Base-by-base conservation (phyloP, 2,113 vertebrate species). In the Rhabdornis inornatus region DNA sequence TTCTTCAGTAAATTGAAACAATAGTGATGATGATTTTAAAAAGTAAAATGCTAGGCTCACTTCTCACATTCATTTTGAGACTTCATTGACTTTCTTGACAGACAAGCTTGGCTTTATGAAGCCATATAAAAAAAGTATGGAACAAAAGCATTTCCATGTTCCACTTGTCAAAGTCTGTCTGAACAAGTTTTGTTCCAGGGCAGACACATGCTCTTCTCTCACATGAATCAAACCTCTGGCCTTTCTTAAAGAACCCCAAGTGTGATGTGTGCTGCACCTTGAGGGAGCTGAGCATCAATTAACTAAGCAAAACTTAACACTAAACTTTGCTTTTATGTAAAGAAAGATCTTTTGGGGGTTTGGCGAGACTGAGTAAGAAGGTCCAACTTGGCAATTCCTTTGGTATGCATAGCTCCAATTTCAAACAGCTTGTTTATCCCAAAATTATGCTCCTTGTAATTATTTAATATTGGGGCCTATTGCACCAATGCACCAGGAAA, bases 381-480 rank as follows among this genome's bases (percentile, higher is more conserved):
- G 83, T 78, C 89, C 89, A 90, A 95, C 70, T 59, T 95, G 94
- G 83, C 57, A 40, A 15, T 63, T 90, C 68, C 75, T 94, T 72
- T 94, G 77, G 45, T 84, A 87, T 87, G 60, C 42, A 81, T 52
- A 72, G 95, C 45, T 96, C 86, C 72, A 35, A 16, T 90, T 96
- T 95, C 81, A 95, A 68, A 76, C 9, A 5, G 33, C 72, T 82
- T 90, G 49, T 96, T 96, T 93, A 83, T 91, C 53, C 83, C 71
- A 37, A 89, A 97, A 87, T 89, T 93, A 83, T 92, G 84, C 88
- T 81, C 76, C 95, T 90, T 96, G 83, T 80, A 95, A 95, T 93
- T 80, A 85, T 95, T 92, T 96, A 66, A 94, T 94, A 88, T 84
- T 69, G 69, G 37, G 39, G n/a, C 80, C 82, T 92, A 66, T 69